Evolutionary conservation across 2,797 vertebrate species (phyloP), one percentile per base, ranked within the genome.

Genomic region (Chiloscyllium punctatum): DNA sequence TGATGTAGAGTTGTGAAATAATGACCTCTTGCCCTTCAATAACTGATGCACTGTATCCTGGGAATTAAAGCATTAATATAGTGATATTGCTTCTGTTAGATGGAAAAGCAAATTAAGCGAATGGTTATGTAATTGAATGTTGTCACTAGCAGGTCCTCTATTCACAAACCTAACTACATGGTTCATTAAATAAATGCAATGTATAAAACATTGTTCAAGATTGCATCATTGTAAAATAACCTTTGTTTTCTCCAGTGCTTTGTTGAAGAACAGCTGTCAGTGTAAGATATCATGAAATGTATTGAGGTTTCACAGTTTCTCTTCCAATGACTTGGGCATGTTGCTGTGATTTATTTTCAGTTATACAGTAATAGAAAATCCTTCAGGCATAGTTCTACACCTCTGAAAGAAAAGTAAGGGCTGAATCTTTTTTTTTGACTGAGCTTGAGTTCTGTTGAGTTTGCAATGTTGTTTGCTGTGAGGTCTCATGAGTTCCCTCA

Each of bases 101-200:
- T 94, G 95, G 95, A 68, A 53, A 96, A 96, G 23, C 48, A 96
- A 95, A 94, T 95, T 62, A 96, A 96, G 48, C 96, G 95, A 53
- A 30, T 15, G 82, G 72, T 37, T 18, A 0, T 95, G n/a, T 96
- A 90, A 96, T 6, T 95, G 92, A 90, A 51, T 96, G 95, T 95
- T 96, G 74, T 87, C n/a, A 92, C 94, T 95, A 87, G 96, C 71
- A 94, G 95, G 72, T 37, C 27, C 88, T 96, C 68, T n/a, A 95
- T 95, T 82, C 88, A 77, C 48, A n/a, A 77, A 57, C 69, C 71
- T 57, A 95, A 77, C 71, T 53, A 57, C 71, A 95, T 74, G 94
- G 48, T 95, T 95, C 71, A 95, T 95, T 95, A 95, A 95, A 77
- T 57, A 95, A 53, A 95, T 77, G 51, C 48, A 95, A 53, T 95